phyloP scores from a whole-genome alignment of 2,888 invertebrate genomes.

The Phyto melanocephala region DNA sequence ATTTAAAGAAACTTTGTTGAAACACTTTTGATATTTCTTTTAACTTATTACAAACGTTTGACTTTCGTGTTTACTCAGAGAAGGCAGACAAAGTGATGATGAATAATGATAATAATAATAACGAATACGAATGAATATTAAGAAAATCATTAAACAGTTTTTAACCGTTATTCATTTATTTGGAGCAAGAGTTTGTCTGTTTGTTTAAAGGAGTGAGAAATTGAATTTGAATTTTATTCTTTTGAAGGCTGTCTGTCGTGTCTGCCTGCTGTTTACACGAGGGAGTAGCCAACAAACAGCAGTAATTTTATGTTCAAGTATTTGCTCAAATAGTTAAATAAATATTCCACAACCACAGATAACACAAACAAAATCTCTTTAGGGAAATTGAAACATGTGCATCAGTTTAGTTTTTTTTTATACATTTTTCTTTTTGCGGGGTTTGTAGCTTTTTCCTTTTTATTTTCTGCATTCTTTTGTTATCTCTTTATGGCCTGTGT shows the following conservation, averaged over 20 bases:
- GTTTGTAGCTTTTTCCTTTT: neutral
- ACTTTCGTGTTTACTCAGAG: too few relatives aligned
- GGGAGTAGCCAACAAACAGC: slow-evolving; percentile 16
- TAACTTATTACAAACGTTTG: too few relatives aligned
- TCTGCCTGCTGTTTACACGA: slow-evolving; percentile 10
- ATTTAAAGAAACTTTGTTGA: too few relatives aligned
- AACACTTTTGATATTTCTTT: too few relatives aligned
- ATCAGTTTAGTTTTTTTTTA: slow-evolving; percentile 11
- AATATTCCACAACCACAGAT: slow-evolving; percentile 1
- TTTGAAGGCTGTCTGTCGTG: neutral
- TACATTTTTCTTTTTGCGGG: neutral
- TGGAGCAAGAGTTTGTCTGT: neutral
- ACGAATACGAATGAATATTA: too few relatives aligned
- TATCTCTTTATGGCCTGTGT: neutral
- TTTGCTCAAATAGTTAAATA: slow-evolving; percentile 19
- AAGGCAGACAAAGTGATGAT: too few relatives aligned
- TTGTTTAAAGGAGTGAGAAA: neutral
- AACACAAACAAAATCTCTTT: slow-evolving; percentile 4
- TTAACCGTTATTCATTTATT: neutral
- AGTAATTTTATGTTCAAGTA: slow-evolving; percentile 19
- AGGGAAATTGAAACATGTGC: slow-evolving; percentile 47
- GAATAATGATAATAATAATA: too few relatives aligned
- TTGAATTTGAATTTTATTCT: slow-evolving; percentile 7
- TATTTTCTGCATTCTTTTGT: neutral
- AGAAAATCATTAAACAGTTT: too few relatives aligned